These are phyloP conservation scores for Tarsius wallacei DNA, from an alignment of 2,797 vertebrate genomes.

Conservation along the genomic window DNA sequence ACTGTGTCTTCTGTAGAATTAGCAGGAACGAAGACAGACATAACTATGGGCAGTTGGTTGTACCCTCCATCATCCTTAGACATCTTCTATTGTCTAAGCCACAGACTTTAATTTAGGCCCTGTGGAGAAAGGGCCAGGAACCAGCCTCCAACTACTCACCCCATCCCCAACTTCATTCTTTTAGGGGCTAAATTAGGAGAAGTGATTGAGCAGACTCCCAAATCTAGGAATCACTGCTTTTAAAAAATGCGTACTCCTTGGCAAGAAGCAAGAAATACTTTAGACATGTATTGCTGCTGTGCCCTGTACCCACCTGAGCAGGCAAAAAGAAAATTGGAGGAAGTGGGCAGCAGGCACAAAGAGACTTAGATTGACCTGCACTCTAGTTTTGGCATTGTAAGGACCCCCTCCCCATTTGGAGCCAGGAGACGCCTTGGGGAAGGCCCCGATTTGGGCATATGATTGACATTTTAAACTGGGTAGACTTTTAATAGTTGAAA, in stretches of 20 bases:
- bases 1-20: neutral
- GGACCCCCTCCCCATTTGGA: neutral
- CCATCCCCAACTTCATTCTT: neutral
- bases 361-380: neutral
- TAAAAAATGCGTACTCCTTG: constrained; percentile 7
- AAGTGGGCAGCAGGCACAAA: neutral
- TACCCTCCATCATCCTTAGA: neutral
- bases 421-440: neutral
- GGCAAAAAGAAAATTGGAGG: neutral
- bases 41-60: neutral
- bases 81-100: neutral
- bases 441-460: neutral
- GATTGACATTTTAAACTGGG: constrained; percentile 56
- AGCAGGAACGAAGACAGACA: neutral
- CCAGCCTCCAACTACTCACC: neutral
- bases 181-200: neutral
- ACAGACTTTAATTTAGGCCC: neutral
- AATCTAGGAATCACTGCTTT: neutral
- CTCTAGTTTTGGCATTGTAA: neutral
- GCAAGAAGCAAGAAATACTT: constrained; percentile 17
- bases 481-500: constrained; percentile 55
- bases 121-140: neutral
- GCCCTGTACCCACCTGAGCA: neutral
- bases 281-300: neutral
- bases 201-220: neutral